Evolutionary conservation across 2,113 vertebrate species (phyloP), one percentile per base, ranked within the genome.

Genomic region (Oryzias melastigma): DNA sequence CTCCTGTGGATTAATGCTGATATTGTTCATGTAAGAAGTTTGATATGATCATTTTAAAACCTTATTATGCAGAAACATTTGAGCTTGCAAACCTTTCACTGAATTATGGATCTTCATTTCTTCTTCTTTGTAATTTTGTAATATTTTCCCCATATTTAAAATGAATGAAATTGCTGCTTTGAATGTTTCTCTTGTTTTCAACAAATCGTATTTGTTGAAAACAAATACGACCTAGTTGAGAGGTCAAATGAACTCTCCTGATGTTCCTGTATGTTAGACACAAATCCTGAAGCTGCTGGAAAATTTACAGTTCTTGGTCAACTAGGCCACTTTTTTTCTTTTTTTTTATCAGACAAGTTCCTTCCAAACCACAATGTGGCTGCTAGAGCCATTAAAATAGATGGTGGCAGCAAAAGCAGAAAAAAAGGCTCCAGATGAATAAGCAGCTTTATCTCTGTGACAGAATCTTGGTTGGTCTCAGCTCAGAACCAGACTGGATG

Each of bases 211-310:
- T n/a, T n/a, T n/a, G n/a, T n/a, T n/a, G n/a, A n/a, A n/a, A n/a
- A n/a, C n/a, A n/a, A n/a, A n/a, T n/a, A n/a, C n/a, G n/a, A n/a
- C n/a, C n/a, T n/a, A n/a, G n/a, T 12, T n/a, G 13, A 63, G 73
- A 57, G 54, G 68, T 76, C 59, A 85, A 89, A 88, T 84, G 1
- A 86, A 85, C 81, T 73, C 84, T 87, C 89, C 54, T 27, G 15
- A 80, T 85, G 67, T 76, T 62, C 40, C 68, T 69, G 63, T 5
- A 63, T 22, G 50, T 35, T 60, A 68, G 77, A 63, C 71, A 77
- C 76, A 83, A 71, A 86, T 79, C 71, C 68, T 80, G 29, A 65
- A 24, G 58, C 75, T 77, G 53, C 63, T 76, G 73, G 63, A 77
- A 80, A 77, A 69, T 70, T 59, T 61, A 14, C 49, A 62, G 71